A percentile compares a stretch with the other conserved stretches of the same genome.
Conservation (phyloP, 2,113 vertebrate genomes). For the Tringa solitaria region DNA sequence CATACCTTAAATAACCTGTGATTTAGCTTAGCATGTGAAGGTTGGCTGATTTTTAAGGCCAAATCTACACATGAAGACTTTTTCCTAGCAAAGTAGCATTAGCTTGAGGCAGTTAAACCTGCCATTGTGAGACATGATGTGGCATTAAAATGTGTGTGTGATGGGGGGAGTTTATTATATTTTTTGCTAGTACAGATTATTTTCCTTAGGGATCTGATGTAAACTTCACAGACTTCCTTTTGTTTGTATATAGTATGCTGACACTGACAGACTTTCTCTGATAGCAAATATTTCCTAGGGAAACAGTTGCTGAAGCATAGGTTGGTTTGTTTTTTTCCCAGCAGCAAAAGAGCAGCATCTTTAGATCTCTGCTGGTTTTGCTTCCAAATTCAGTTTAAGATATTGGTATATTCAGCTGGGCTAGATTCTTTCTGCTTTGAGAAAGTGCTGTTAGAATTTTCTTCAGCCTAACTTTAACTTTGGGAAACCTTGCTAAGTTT, state of each 20-base stretch:
- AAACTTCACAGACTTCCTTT: constrained; percentile 12
- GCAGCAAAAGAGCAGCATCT: neutral
- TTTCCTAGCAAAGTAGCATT: neutral
- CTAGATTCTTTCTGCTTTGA: neutral
- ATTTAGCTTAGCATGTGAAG: neutral
- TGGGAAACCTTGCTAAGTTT: neutral
- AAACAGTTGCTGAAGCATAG: neutral
- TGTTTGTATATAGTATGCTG: constrained; percentile 1
- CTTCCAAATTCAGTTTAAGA: neutral
- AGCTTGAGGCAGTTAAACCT: neutral
- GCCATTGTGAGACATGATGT: neutral
- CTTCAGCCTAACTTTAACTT: neutral
- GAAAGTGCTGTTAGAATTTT: neutral
- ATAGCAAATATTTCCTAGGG: neutral
- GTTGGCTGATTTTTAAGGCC: neutral
- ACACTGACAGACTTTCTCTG: neutral
- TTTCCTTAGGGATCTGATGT: constrained; percentile 21
- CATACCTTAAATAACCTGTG: neutral
- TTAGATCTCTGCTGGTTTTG: neutral
- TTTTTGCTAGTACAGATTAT: neutral
- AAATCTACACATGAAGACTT: neutral
- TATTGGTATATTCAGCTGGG: neutral
- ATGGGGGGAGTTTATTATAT: neutral
- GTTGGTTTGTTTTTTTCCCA: too few relatives aligned
- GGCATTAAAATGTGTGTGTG: neutral